Evolutionary conservation across 1,140 invertebrate species (phyloP), one percentile per base, ranked within the genome.

Genomic region (Lepidurus arcticus): DNA sequence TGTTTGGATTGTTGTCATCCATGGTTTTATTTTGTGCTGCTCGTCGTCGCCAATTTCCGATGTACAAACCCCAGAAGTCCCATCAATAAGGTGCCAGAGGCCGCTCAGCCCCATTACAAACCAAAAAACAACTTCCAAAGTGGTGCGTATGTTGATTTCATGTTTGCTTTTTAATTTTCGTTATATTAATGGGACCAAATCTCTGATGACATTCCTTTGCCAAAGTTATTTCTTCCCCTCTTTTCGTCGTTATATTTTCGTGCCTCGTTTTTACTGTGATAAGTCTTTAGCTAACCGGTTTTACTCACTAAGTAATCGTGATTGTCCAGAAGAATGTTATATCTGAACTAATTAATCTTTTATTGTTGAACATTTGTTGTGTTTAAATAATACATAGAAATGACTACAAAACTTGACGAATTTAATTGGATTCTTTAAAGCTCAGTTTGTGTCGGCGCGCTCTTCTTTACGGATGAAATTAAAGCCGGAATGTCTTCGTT

Each of bases 11-110:
- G 73, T 89, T 93, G 43, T 89, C 91, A 6, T 92, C 91, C 42
- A 91, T 93, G 90, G 86, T 93, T 47, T 83, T 93, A 2, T 92
- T 92, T 82, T 93, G 91, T 83, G 92, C 91, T 4, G 89, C 91
- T 45, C 89, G 89, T 80, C 89, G 73, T 4, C 73, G 73, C 53
- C 53, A 21, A 21, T 65, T 65, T 65, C 53, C 53, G 53, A 65
- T 65, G 53, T 65, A 65, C 53, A 65, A 65, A 65, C 13, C 53
- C 53, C 53, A 65, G 53, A 65, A 65, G 7, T 65, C 53, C 21
- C 53, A 65, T 21, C 53, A 65, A 21, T 65, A 65, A 65, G 53
- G 16, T 65, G 53, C n/a, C 53, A 65, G 21, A 21, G 16, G 21
- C 53, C 13, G n/a, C 6, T 65, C 53, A 65, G 53, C 21, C 53